phyloP scores from a whole-genome alignment of 1,140 invertebrate genomes.

The Homalodisca vitripennis region DNA sequence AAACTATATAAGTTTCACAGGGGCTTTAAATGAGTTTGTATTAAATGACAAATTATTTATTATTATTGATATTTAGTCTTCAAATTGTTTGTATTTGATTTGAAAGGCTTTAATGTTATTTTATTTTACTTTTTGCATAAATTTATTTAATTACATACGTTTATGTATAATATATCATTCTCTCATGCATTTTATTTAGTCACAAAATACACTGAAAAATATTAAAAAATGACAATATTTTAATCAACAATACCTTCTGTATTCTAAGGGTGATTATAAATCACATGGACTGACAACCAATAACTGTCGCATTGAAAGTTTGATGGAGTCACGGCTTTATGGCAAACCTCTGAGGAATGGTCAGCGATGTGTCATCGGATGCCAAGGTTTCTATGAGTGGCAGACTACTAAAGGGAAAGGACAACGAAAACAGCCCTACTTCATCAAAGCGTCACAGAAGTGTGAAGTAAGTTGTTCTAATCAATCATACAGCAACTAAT shows the following conservation, averaged over 20 bases:
- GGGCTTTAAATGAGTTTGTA: no score
- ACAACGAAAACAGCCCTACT: constrained; percentile 72
- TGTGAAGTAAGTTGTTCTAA: no score
- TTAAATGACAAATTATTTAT: no score
- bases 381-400: constrained; percentile 89
- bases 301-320: constrained; percentile 74
- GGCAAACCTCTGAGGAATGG: constrained; percentile 63
- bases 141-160: background rate
- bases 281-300: constrained; percentile 72
- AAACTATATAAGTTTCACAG: no score
- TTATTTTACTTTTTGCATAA: background rate
- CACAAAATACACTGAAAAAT: background rate
- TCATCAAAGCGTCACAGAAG: constrained; percentile 66
- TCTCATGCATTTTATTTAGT: background rate
- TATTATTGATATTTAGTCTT: no score
- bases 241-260: constrained; percentile 26
- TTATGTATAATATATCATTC: background rate
- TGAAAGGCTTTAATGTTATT: background rate
- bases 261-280: constrained; percentile 61
- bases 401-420: constrained; percentile 57
- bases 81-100: background rate
- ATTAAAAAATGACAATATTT: constrained; percentile 2
- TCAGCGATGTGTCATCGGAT: constrained; percentile 72
- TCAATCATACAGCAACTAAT: no score
- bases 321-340: constrained; percentile 67